Conservation (phyloP, 2,113 vertebrate species). For the Rissa tridactyla region DNA sequence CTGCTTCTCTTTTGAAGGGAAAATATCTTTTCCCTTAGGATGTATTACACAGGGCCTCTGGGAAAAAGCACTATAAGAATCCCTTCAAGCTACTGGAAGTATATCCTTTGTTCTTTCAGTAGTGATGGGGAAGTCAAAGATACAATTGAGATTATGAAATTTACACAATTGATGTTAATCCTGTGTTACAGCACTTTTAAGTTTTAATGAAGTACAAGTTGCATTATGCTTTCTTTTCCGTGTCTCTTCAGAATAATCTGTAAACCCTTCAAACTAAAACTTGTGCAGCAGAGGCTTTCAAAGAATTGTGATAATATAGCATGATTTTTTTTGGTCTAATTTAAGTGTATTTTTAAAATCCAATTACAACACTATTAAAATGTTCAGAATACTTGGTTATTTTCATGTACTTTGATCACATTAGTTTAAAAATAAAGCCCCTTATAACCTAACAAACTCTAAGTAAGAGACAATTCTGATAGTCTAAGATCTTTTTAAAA, state of each 20-base stretch:
- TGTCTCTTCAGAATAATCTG: neutral
- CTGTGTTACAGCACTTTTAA: rapidly evolving
- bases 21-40: neutral
- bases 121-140: neutral
- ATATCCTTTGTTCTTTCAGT: neutral
- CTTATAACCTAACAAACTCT: neutral
- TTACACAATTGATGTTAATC: neutral
- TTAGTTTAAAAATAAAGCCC: neutral
- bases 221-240: neutral
- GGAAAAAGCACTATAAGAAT: neutral
- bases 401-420: neutral
- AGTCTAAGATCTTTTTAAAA: neutral
- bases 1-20: neutral
- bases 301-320: neutral
- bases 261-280: neutral
- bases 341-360: neutral
- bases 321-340: neutral
- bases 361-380: neutral
- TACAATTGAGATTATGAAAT: neutral
- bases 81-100: neutral
- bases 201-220: neutral
- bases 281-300: neutral
- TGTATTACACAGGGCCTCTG: neutral
- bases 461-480: neutral
- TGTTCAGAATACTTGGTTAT: neutral